Conservation (phyloP, 2,113 vertebrate genomes). For the Limanda limanda region DNA sequence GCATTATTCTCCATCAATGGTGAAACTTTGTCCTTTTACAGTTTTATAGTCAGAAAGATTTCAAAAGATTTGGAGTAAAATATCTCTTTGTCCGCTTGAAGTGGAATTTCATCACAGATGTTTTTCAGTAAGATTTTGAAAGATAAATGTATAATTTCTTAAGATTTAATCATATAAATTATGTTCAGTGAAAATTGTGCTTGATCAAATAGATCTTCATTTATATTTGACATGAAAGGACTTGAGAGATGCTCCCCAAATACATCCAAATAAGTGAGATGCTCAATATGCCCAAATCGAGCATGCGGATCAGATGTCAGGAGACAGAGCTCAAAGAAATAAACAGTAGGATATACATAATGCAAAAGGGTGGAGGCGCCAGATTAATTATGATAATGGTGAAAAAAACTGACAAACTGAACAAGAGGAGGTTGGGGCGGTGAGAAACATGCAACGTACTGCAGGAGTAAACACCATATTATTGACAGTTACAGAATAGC, state of each 20-base stretch:
- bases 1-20: no score
- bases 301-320: slow-evolving; percentile 1
- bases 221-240: background rate
- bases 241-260: background rate
- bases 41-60: no score
- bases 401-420: slow-evolving; percentile 23
- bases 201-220: background rate
- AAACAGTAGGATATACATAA: slow-evolving; percentile 20
- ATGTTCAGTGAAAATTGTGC: background rate
- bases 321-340: slow-evolving; percentile 7
- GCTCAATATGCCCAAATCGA: background rate
- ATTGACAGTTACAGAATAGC: background rate
- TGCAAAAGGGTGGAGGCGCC: slow-evolving; percentile 6
- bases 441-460: background rate
- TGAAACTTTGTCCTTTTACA: no score
- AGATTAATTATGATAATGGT: slow-evolving; percentile 27
- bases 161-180: background rate
- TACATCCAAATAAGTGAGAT: background rate
- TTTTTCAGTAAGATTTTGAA: background rate
- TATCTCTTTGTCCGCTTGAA: background rate
- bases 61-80: no score
- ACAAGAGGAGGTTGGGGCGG: background rate
- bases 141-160: background rate
- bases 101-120: no score
- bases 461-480: slow-evolving; percentile 1